These are phyloP conservation scores for Campoletis sonorensis DNA, from an alignment of 1,140 invertebrate species.

Conservation along the genomic window DNA sequence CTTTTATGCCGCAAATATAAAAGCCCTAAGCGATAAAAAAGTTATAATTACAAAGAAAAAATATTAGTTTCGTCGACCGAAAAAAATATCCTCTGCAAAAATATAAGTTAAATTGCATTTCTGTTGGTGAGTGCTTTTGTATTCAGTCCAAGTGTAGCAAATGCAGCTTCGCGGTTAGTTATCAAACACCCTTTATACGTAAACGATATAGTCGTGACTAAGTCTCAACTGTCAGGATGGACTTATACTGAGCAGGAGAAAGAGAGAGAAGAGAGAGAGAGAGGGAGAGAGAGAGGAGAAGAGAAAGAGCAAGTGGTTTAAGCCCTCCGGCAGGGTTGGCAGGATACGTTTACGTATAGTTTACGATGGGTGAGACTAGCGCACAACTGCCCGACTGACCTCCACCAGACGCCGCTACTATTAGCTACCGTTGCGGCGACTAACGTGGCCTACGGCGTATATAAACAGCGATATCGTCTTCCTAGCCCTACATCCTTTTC, in stretches of 20 bases:
- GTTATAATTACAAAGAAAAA: too few species aligned
- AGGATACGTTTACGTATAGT: slow-evolving; percentile 39
- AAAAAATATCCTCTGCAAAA: too few species aligned
- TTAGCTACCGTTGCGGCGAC: neutral
- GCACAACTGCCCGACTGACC: slow-evolving; percentile 37
- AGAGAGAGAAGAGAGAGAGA: too few species aligned
- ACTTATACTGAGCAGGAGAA: neutral
- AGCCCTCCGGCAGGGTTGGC: slow-evolving; percentile 8
- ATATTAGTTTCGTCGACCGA: too few species aligned
- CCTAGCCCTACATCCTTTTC: slow-evolving; percentile 20
- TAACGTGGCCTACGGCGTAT: neutral
- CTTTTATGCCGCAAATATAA: too few species aligned
- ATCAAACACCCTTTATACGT: neutral
- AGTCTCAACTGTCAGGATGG: neutral
- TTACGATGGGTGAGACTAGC: slow-evolving; percentile 36
- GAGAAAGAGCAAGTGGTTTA: neutral
- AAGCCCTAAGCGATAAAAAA: too few species aligned
- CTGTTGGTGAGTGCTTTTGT: too few species aligned
- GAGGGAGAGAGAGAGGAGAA: neutral
- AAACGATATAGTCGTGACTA: neutral
- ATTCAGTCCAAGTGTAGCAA: too few species aligned
- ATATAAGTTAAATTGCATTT: too few species aligned
- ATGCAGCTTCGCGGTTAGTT: too few species aligned
- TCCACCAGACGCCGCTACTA: slow-evolving; percentile 27
- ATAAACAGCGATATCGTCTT: slow-evolving; percentile 11